Base-by-base conservation (phyloP, 2,888 invertebrate species). In the Tortricodes alternella region DNA sequence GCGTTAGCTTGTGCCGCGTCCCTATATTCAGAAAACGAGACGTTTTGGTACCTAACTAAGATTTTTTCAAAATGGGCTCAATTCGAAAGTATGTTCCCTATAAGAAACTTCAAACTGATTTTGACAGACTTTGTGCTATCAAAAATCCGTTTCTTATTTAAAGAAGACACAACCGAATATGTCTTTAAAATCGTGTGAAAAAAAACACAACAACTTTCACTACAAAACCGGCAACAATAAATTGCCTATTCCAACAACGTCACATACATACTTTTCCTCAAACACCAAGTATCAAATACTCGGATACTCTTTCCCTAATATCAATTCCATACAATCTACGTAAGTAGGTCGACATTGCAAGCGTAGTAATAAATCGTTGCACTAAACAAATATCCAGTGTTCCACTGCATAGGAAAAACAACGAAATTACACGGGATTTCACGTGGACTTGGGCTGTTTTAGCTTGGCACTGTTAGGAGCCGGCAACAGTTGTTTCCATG, bases 401-500 rank as follows among this genome's bases (percentile, higher is more conserved):
- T 3, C 9, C 9, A 5, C 3, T 4, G 11, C 15, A 8, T 4
- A 23, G 23, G 15, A 15, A 8, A 55, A 55, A 48, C 18, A 41
- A 4, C 41, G n/a, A 15, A 27, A 48, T 24, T 35, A 5, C 0
- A 7, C 24, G 19, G n/a, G 2, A 13, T 8, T 18, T 15, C 21
- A n/a, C 18, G 27, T 13, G 4, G 7, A 48, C 19, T 41, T 11
- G 11, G 2, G 15, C 34, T 19, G 5, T 46, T 53, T 53, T 13
- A 15, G 24, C n/a, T 15, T 11, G 4, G 13, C 9, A 5, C 8
- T 19, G 19, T 51, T 1, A n/a, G 34, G 15, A 29, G 1, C 15
- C 15, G 3, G 53, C 27, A 53, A 58, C 58, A 53, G 58, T 58
- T 58, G 58, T 56, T 56, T 55, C 41, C 55, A 55, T 41, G 56